Base-by-base conservation (phyloP, 2,797 vertebrate species). In the Sebastes kiyomatsui region DNA sequence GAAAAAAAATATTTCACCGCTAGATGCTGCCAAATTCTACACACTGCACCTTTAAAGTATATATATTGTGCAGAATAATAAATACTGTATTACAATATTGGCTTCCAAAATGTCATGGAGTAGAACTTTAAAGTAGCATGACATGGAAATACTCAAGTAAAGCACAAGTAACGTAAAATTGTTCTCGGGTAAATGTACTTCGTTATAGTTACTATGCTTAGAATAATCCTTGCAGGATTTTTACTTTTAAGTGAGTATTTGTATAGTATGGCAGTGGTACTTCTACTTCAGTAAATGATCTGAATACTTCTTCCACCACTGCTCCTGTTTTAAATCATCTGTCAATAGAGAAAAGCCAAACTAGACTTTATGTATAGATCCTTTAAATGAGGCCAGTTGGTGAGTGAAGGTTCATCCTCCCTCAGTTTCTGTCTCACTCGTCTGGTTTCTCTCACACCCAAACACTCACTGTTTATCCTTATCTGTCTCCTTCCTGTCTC, bases 401-500 rank as follows among this genome's bases (percentile, higher is more conserved):
- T 42, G 3, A n/a, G 16, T 28, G 28, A 30, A 42, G 25, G 23
- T 59, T 38, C 55, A 3, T 16, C 35, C 58, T 30, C 25, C 55
- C 33, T 77, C 67, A 61, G 66, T 66, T 83, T 76, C n/a, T 59
- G 14, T 33, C 52, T 73, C 73, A 58, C 52, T 46, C 49, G 10
- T 23, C 72, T 42, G 67, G 68, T 60, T 61, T 83, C 23, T 46
- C 52, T 81, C 69, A 70, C 83, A 86, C 65, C 55, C 58, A 69
- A 42, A 75, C 84, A 52, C 77, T 72, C 20, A 42, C 23, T 70
- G 54, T 67, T 64, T 70, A 20, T 81, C 46, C 30, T 67, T 46
- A 58, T 85, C 49, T 64, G 69, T 27, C 75, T 79, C 49, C 52
- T 71, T 86, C 80, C 30, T 58, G 75, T 67, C 69, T 56, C 61